These are phyloP conservation scores for Cryptocheilus praepositus DNA, from an alignment of 2,888 invertebrate species.

Conservation along the genomic window DNA sequence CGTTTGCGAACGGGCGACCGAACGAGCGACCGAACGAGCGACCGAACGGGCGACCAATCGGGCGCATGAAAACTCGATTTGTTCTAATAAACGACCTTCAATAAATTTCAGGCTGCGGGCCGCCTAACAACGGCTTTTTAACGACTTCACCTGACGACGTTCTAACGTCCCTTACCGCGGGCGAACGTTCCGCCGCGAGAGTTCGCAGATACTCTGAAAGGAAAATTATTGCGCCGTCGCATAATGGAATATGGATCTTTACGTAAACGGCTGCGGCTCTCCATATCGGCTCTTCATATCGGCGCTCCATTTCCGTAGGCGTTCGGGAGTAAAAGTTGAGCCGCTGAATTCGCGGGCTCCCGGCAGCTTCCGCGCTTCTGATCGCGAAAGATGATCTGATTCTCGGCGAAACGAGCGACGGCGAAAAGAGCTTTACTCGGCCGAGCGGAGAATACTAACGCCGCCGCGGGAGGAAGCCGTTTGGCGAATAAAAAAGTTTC, in stretches of 20 bases:
- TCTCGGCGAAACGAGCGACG: too few species aligned
- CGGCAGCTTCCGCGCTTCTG: too few species aligned
- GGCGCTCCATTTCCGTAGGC: slow-evolving; percentile 7
- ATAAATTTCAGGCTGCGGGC: slow-evolving; percentile 26
- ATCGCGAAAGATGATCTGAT: too few species aligned
- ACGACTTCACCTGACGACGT: slow-evolving; percentile 28
- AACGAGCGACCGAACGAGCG: too few species aligned
- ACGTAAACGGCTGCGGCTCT: not conserved
- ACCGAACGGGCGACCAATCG: slow-evolving; percentile 26
- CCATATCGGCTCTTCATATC: slow-evolving; percentile 8
- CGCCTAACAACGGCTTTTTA: slow-evolving; percentile 25
- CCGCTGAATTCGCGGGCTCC: not conserved
- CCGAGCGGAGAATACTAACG: too few species aligned
- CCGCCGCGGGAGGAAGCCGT: too few species aligned
- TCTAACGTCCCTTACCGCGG: not conserved
- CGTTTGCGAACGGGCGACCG: slow-evolving; percentile 22
- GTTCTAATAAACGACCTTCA: slow-evolving; percentile 36
- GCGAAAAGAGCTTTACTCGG: too few species aligned
- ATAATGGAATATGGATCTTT: too few species aligned
- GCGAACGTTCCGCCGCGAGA: too few species aligned
- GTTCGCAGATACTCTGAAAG: slow-evolving; percentile 7
- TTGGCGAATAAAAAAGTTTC: too few species aligned
- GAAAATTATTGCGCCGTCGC: slow-evolving; percentile 10
- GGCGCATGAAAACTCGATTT: slow-evolving; percentile 36
- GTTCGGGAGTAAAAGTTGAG: slow-evolving; percentile 14